Conservation (phyloP, 2,113 vertebrate species). For the Cisticola juncidis region DNA sequence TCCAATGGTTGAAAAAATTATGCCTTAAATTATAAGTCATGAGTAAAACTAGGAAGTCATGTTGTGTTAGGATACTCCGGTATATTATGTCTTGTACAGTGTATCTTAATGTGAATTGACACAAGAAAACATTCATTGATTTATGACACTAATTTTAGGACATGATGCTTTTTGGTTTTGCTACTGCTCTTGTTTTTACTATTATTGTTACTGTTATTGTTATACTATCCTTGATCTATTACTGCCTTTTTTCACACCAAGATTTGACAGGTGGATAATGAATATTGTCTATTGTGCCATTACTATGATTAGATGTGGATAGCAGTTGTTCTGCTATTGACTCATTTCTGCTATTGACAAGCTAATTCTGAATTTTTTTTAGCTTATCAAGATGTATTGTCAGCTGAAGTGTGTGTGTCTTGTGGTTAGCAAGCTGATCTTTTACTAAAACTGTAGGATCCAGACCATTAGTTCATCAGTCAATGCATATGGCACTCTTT, state of each 20-base stretch:
- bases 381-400: slow-evolving; percentile 55
- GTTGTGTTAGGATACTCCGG: slow-evolving; percentile 49
- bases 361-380: slow-evolving; percentile 54
- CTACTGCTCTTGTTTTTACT: background rate
- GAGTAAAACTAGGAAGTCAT: slow-evolving; percentile 54
- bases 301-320: slow-evolving; percentile 55
- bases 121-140: slow-evolving; percentile 70
- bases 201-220: slow-evolving; percentile 10
- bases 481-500: background rate
- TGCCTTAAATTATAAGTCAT: slow-evolving; percentile 44
- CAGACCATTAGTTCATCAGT: background rate
- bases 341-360: slow-evolving; percentile 66
- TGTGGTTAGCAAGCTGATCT: background rate
- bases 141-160: slow-evolving; percentile 72
- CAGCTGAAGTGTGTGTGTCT: background rate
- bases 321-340: slow-evolving; percentile 68
- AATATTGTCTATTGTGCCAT: slow-evolving; percentile 72
- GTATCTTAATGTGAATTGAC: slow-evolving; percentile 72
- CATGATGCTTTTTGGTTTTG: background rate
- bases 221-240: slow-evolving; percentile 59
- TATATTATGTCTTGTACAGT: slow-evolving; percentile 53
- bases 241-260: slow-evolving; percentile 64
- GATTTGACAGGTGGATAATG: slow-evolving; percentile 71
- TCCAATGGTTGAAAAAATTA: background rate
- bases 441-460: background rate